Base-by-base conservation (phyloP, 1,140 invertebrate genomes). In the Drosophila ambigua region DNA sequence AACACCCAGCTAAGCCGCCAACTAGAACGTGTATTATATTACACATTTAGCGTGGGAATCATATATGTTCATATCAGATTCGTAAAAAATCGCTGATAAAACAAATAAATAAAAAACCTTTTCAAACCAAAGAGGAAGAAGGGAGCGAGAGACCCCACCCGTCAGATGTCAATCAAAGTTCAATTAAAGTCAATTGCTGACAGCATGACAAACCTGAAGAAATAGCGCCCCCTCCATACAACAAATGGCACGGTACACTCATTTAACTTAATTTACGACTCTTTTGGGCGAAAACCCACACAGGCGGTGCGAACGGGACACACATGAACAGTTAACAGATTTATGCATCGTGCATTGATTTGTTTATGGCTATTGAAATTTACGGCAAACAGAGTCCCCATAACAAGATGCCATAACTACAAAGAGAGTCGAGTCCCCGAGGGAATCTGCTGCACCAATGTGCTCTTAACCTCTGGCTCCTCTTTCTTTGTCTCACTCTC, bases 341-440 rank as follows among this genome's bases (percentile, higher is more conserved):
- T 60, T 60, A 60, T 60, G 57, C 57, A 60, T 23, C 54, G 44
- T 57, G 57, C 46, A 49, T 49, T 48, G 57, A 60, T 60, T 60
- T 60, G 57, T 60, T 60, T 60, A 60, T 60, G 57, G 57, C 46
- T 16, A 60, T 50, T 60, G 57, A 49, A 49, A 60, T 60, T 60
- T 60, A 60, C 48, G 45, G 57, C 57, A 60, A 60, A 60, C 28
- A 43, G 54, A 57, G 13, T 46, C 23, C 9, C 24, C n/a, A 28
- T 57, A 57, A 57, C 54, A 57, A 57, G 54, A 15, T 43, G 54
- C 54, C 54, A 43, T 57, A 57, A 57, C 54, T 57, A 57, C 43
- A 57, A 57, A n/a, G 26, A 57, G 50, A 35, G 50, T 43, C 35
- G 23, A 24, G 23, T 24, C 23, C 20, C 23, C 20, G 11, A 23